Conservation (phyloP, 2,888 invertebrate species). For the Acleris holmiana region DNA sequence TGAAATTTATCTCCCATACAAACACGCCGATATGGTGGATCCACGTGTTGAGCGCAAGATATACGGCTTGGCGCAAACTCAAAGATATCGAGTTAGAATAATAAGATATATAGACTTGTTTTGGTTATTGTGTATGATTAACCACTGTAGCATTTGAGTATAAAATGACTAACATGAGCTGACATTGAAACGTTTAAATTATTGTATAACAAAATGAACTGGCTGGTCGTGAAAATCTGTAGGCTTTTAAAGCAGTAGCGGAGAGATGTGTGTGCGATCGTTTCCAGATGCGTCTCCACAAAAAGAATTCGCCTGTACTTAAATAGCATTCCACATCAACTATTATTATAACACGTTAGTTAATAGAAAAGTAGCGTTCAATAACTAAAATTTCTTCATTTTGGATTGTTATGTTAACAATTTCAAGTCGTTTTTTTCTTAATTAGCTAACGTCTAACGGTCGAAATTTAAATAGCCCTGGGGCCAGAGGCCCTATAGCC, state of each 20-base stretch:
- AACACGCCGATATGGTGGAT: slow-evolving; percentile 9
- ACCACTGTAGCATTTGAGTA: slow-evolving; percentile 22
- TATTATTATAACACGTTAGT: background rate
- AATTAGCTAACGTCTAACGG: too few species aligned
- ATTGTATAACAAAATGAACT: background rate
- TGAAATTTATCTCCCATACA: slow-evolving; percentile 31
- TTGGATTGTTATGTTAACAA: too few species aligned
- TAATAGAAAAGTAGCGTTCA: background rate
- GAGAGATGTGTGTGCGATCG: too few species aligned
- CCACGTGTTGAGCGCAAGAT: slow-evolving; percentile 20
- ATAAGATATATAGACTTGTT: slow-evolving; percentile 26
- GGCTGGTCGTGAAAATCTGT: too few species aligned
- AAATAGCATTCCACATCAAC: too few species aligned
- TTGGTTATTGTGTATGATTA: slow-evolving; percentile 23
- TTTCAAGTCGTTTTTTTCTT: too few species aligned
- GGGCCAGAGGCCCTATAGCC: too few species aligned
- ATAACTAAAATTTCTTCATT: too few species aligned
- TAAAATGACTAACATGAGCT: slow-evolving; percentile 7
- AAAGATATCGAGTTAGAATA: slow-evolving; percentile 16
- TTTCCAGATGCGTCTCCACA: too few species aligned
- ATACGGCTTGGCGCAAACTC: slow-evolving; percentile 27
- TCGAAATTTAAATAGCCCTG: too few species aligned
- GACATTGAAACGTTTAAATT: slow-evolving; percentile 2
- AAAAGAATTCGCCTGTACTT: too few species aligned
- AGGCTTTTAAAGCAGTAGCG: too few species aligned